Percentiles rank a stretch among this genome's conserved stretches.
These are phyloP conservation scores for Rousettus leschenaultii DNA, from an alignment of 2,113 vertebrate species.

Conservation along the genomic window DNA sequence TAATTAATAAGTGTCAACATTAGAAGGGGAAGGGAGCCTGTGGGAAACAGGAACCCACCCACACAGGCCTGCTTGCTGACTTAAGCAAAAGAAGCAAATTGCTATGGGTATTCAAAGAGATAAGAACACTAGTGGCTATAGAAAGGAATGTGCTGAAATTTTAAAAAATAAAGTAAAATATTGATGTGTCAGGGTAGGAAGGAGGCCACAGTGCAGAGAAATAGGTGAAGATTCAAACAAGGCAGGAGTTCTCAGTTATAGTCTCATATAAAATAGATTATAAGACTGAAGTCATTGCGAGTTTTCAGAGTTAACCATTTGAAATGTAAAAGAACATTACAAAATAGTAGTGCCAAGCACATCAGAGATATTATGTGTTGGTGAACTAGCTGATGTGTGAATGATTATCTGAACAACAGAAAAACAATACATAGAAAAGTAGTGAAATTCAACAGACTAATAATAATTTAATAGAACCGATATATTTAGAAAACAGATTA, in stretches of 20 bases:
- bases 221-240: not conserved
- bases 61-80: constrained; percentile 45
- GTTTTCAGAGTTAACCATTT: not conserved
- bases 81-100: constrained; percentile 44
- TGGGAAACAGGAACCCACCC: constrained; percentile 23
- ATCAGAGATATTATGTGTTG: not conserved
- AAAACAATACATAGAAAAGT: not conserved
- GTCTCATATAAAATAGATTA: not conserved
- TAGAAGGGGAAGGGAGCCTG: constrained; percentile 6
- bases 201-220: not conserved
- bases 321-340: not conserved
- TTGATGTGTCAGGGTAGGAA: not conserved
- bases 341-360: not conserved
- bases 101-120: not conserved
- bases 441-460: not conserved
- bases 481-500: not conserved
- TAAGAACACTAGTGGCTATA: constrained; percentile 8
- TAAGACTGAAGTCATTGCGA: not conserved
- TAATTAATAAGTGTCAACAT: constrained; percentile 51
- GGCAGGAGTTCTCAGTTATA: not conserved
- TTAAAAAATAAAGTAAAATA: not conserved
- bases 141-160: not conserved
- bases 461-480: not conserved
- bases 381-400: not conserved
- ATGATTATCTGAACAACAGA: not conserved